Conservation (phyloP, 2,888 invertebrate genomes). For the Drosophila aldrichi region DNA sequence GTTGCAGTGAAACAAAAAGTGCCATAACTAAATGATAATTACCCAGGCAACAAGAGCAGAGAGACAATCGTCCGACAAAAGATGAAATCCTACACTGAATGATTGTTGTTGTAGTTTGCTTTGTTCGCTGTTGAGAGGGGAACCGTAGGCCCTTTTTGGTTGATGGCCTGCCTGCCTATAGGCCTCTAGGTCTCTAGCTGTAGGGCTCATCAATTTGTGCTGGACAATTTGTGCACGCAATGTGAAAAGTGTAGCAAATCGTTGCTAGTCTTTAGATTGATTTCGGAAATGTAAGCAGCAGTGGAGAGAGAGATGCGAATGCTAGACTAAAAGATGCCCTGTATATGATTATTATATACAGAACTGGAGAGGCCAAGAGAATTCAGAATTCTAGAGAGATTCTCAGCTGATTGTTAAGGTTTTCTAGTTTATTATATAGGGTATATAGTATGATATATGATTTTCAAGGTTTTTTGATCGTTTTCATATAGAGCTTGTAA, state of each 20-base stretch:
- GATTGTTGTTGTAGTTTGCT: conserved; percentile 16
- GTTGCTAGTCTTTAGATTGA: conserved; percentile 52
- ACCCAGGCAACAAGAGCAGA: conserved; percentile 30
- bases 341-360: neutral
- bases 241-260: conserved; percentile 63
- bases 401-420: too few species aligned
- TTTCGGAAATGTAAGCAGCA: conserved; percentile 22
- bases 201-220: conserved; percentile 45
- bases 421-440: too few species aligned
- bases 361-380: too few species aligned
- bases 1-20: conserved; percentile 59
- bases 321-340: neutral
- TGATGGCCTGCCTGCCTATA: neutral
- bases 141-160: conserved; percentile 13
- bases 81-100: conserved; percentile 48
- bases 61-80: conserved; percentile 26
- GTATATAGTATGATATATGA: too few species aligned
- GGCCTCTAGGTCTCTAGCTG: conserved; percentile 1
- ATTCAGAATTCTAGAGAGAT: too few species aligned
- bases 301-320: neutral
- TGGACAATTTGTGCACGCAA: conserved; percentile 62
- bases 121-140: neutral
- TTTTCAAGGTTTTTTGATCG: too few species aligned
- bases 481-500: too few species aligned
- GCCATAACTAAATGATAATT: conserved; percentile 81